Evolutionary conservation across 2,888 invertebrate species (phyloP).

Genomic region (Apeira syringaria): DNA sequence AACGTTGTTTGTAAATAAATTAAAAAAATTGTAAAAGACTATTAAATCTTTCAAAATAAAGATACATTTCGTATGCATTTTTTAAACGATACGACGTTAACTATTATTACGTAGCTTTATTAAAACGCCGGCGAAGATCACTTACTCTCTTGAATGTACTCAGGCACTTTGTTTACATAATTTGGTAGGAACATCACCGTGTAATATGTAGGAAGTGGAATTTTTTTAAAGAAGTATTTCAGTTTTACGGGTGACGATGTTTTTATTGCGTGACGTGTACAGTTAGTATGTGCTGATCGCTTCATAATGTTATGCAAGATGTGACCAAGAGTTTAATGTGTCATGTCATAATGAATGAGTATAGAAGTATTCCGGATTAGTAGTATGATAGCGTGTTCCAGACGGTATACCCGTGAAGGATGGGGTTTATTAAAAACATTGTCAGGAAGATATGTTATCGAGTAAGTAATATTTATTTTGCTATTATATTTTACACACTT

Average conservation of each 20-base stretch:
- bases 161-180: slow-evolving; percentile 25
- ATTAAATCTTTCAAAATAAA: too few relatives aligned
- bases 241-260: slow-evolving; percentile 32
- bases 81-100: too few relatives aligned
- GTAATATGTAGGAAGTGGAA: slow-evolving; percentile 49
- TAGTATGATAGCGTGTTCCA: slow-evolving; percentile 3
- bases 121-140: neutral
- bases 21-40: too few relatives aligned
- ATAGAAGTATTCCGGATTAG: neutral
- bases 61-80: too few relatives aligned
- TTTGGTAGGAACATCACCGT: slow-evolving; percentile 15
- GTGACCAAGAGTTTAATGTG: slow-evolving; percentile 38
- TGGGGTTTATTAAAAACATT: slow-evolving; percentile 34
- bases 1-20: too few relatives aligned
- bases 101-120: too few relatives aligned
- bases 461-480: too few relatives aligned
- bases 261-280: slow-evolving; percentile 44
- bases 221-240: slow-evolving; percentile 54
- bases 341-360: slow-evolving; percentile 22
- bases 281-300: slow-evolving; percentile 6
- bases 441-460: slow-evolving; percentile 30
- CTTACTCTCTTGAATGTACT: slow-evolving; percentile 13
- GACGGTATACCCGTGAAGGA: slow-evolving; percentile 12
- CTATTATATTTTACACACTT: too few relatives aligned
- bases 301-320: slow-evolving; percentile 48